Base-by-base conservation (phyloP, 2,113 vertebrate species). In the Struthidea cinerea region DNA sequence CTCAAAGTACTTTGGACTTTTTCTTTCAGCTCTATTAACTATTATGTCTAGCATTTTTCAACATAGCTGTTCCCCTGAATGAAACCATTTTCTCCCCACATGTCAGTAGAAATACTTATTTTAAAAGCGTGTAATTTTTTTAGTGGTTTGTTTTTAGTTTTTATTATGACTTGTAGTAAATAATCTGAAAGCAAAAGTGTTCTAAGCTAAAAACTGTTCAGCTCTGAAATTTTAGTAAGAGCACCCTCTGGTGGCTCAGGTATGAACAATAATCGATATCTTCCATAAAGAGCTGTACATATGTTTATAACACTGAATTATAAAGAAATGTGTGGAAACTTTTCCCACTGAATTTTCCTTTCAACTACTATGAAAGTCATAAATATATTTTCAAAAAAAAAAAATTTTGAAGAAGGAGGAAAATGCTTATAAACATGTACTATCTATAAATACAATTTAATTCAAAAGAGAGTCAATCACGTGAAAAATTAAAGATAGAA, bases 281-380 rank as follows among this genome's bases (percentile, higher is more conserved):
- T 57, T 9, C 7, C 7, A 4, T 27, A 2, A 49, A 41, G 4
- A 35, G 2, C 11, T 47, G 23, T 14, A 16, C 2, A 3, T 32
- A 4, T 21, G 11, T 19, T 41, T 73, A 4, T 19, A 59, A 19
- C 16, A 28, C 9, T 12, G 24, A 49, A 10, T 60, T 67, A 12
- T 61, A 82, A n/a, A 37, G 14, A 69, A 89, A 73, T 21, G 1
- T 2, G 1, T 46, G 15, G 5, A 73, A 42, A 42, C 2, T 12
- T 82, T 80, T 79, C 24, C 32, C 5, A 13, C 5, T 53, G 7
- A 52, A 3, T 64, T 89, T 89, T 63, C 14, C 10, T 71, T 82
- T 64, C 16, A 46, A 6, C 2, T 28, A 20, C 20, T 78, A 20
- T 84, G 15, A 78, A 74, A 81, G 9, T 4, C 6, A n/a, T 35